These are phyloP conservation scores for Megalops atlanticus DNA, from an alignment of 2,113 vertebrate genomes.

Conservation along the genomic window DNA sequence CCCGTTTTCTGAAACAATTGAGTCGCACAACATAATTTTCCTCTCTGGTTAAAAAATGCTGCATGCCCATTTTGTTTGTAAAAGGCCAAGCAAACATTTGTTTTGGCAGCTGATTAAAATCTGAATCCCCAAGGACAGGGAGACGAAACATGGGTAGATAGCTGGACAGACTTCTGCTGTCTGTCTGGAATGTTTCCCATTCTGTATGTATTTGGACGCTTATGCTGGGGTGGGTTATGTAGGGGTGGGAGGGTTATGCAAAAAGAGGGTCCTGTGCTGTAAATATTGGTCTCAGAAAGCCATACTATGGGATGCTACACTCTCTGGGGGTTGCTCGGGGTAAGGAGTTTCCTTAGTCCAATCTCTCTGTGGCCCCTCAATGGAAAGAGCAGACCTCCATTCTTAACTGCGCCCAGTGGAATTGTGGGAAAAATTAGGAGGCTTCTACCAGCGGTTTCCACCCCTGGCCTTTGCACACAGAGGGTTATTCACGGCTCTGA, in stretches of 20 bases:
- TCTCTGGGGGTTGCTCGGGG: not conserved
- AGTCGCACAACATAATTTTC: not conserved
- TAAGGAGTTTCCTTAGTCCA: not conserved
- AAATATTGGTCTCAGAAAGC: not conserved
- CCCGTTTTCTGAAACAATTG: not conserved
- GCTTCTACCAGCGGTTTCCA: not conserved
- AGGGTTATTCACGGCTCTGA: not conserved
- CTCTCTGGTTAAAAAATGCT: not conserved
- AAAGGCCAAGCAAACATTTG: not conserved
- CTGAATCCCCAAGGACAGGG: not conserved
- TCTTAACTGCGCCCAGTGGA: not conserved
- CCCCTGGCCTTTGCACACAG: not conserved
- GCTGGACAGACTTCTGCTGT: not conserved
- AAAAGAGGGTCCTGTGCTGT: not conserved
- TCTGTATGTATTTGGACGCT: not conserved
- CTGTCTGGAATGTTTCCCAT: not conserved
- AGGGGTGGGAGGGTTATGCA: not conserved
- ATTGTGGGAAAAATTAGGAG: conserved; percentile 5
- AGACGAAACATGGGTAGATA: conserved; percentile 16
- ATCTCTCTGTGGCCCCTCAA: not conserved
- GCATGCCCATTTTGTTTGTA: not conserved
- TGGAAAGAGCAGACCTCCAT: not conserved
- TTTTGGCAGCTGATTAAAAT: not conserved
- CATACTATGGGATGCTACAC: not conserved
- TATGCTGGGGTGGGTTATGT: not conserved